Evolutionary conservation across 2,113 vertebrate genomes (phyloP).

Genomic region (Odocoileus virginianus): DNA sequence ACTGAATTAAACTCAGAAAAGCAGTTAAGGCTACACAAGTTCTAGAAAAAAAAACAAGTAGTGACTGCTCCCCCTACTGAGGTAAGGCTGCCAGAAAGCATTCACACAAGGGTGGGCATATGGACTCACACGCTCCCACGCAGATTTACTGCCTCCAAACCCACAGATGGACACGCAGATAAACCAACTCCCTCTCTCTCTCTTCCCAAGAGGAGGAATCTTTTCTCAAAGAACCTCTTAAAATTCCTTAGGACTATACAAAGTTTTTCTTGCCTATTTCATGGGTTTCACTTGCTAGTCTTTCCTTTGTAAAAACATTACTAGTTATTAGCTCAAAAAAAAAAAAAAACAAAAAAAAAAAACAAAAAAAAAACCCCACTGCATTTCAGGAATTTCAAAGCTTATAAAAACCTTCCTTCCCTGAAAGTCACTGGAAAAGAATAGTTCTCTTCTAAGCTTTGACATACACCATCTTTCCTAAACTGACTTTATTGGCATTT

Average conservation of each 20-base stretch:
- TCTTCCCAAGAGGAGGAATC: neutral
- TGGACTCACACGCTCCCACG: fast-evolving
- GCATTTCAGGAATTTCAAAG: neutral
- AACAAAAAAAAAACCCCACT: fast-evolving
- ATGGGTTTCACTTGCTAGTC: neutral
- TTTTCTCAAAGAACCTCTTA: neutral
- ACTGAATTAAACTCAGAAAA: constrained; percentile 28
- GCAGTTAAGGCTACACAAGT: neutral
- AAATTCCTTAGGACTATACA: neutral
- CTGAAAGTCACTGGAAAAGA: neutral
- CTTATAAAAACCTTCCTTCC: neutral
- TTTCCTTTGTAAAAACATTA: neutral
- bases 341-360: neutral
- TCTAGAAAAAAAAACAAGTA: neutral
- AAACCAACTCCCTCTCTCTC: neutral
- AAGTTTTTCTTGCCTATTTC: neutral
- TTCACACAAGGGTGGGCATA: neutral
- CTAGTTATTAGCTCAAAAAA: neutral
- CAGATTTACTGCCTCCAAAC: neutral
- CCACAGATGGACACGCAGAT: neutral
- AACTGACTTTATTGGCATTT: neutral
- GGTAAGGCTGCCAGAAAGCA: neutral
- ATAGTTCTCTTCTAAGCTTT: neutral
- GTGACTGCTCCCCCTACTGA: neutral
- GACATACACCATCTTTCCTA: neutral